Percentiles rank a stretch among this genome's conserved stretches.
These are phyloP conservation scores for Hippocampus comes DNA, from an alignment of 2,113 vertebrate genomes.

Conservation along the genomic window DNA sequence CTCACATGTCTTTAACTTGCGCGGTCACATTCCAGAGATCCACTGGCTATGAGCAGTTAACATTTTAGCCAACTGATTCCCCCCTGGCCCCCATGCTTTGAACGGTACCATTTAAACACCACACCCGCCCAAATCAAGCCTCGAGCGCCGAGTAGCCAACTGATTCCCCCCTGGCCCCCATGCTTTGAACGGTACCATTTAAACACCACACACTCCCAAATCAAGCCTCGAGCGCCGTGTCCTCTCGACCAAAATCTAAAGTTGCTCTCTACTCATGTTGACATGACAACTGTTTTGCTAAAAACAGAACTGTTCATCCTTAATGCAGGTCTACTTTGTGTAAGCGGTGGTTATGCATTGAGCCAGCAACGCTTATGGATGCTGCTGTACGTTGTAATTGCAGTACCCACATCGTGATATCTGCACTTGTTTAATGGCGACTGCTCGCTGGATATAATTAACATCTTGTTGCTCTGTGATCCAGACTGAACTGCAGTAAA, in stretches of 20 bases:
- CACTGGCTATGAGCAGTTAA: constrained; percentile 48
- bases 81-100: constrained; percentile 23
- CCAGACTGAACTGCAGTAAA: constrained; percentile 25
- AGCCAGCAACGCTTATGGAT: not conserved
- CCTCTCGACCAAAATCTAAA: constrained; percentile 13
- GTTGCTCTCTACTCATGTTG: not conserved
- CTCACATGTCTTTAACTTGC: constrained; percentile 23
- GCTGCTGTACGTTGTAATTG: not conserved
- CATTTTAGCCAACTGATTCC: constrained; percentile 17
- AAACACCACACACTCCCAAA: constrained; percentile 47
- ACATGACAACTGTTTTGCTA: not conserved
- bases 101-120: constrained; percentile 48
- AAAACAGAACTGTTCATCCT: not conserved
- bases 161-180: constrained; percentile 13
- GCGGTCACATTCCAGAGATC: constrained; percentile 64
- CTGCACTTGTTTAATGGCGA: not conserved
- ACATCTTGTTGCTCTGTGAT: constrained; percentile 30
- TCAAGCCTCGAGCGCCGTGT: constrained; percentile 39
- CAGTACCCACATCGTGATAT: not conserved
- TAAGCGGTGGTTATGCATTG: not conserved
- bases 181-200: constrained; percentile 39
- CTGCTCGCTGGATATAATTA: constrained; percentile 29
- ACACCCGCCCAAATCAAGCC: constrained; percentile 47
- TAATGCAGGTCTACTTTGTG: not conserved
- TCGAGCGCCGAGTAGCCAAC: constrained; percentile 27